phyloP scores from a whole-genome alignment of 2,113 vertebrate genomes.

The Hyla sarda region DNA sequence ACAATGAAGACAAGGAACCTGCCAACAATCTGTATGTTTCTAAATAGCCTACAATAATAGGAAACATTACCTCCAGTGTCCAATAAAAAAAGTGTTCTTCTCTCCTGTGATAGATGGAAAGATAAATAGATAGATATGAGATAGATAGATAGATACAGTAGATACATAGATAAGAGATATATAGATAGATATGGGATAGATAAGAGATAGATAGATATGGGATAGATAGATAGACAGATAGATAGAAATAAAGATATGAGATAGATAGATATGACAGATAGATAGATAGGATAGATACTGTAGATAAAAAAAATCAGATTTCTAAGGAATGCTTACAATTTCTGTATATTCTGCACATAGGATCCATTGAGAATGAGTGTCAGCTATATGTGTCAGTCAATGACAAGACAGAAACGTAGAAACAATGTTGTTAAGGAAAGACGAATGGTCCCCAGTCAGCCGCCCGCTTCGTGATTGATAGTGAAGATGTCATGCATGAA shows the following conservation, averaged over 20 bases:
- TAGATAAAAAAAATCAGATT: background rate
- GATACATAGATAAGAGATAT: no score
- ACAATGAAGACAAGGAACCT: no score
- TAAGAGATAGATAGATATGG: no score
- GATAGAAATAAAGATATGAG: background rate
- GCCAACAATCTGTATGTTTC: no score
- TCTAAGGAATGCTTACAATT: background rate
- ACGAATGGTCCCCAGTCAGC: slow-evolving; percentile 26
- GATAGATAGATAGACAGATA: background rate
- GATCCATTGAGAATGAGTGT: background rate
- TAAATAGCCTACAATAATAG: no score
- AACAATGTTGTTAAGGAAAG: slow-evolving; percentile 18
- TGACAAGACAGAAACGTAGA: background rate
- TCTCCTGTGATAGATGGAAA: no score
- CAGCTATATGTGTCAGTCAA: slow-evolving; percentile 27
- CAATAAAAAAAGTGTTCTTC: no score
- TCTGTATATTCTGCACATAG: background rate
- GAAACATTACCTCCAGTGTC: no score
- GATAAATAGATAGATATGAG: no score
- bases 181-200: background rate
- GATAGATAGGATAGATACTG: background rate
- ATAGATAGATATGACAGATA: background rate
- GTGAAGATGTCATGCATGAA: slow-evolving; percentile 16
- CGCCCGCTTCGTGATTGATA: slow-evolving; percentile 12
- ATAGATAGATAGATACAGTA: no score